phyloP scores from a whole-genome alignment of 2,888 invertebrate genomes.

The Eugnorisma glareosa region DNA sequence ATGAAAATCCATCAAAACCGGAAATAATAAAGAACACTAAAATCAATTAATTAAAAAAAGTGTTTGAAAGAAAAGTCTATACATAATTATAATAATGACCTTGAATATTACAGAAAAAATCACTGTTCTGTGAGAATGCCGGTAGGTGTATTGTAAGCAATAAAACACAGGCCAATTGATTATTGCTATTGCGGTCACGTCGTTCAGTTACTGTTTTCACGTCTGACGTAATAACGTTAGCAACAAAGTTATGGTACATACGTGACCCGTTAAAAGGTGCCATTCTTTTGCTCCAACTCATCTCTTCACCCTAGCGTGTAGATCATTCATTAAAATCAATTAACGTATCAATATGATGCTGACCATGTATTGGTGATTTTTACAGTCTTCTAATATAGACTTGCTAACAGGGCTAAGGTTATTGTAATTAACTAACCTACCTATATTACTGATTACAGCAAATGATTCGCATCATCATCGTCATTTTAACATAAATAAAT shows the following conservation, averaged over 20 bases:
- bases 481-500: too few species aligned
- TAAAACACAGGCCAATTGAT: slow-evolving; percentile 88
- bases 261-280: slow-evolving; percentile 84
- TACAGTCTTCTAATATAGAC: background rate
- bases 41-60: background rate
- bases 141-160: slow-evolving; percentile 77
- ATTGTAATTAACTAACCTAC: background rate
- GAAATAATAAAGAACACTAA: background rate
- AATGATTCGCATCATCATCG: too few species aligned
- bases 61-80: background rate
- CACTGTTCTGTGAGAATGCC: slow-evolving; percentile 73
- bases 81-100: background rate
- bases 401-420: background rate
- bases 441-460: background rate
- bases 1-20: background rate
- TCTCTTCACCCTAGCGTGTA: slow-evolving; percentile 58
- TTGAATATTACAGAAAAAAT: slow-evolving; percentile 67
- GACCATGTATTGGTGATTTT: background rate
- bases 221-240: slow-evolving; percentile 89
- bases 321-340: slow-evolving; percentile 54
- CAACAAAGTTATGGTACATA: slow-evolving; percentile 88
- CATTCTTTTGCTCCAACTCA: slow-evolving; percentile 72
- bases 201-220: slow-evolving; percentile 89
- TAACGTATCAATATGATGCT: slow-evolving; percentile 21
- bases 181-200: slow-evolving; percentile 90